Evolutionary conservation across 2,888 invertebrate species (phyloP).

Genomic region (Drosophila barbarae): DNA sequence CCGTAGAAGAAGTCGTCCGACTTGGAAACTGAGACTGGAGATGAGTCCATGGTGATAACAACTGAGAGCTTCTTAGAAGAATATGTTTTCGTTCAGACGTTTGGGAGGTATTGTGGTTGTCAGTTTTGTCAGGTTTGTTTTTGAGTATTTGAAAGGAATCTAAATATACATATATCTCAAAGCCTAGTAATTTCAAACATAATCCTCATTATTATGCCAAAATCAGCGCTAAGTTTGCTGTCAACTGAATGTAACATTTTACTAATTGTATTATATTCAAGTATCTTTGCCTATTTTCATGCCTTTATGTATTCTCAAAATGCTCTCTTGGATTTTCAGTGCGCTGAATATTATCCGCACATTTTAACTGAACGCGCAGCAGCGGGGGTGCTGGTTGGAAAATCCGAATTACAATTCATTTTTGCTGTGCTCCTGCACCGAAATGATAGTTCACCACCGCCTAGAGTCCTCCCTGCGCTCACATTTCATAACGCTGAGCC

Average conservation of each 20-base stretch:
- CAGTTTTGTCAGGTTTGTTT: neutral
- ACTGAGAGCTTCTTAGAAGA: conserved; percentile 77
- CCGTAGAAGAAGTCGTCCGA: conserved; percentile 74
- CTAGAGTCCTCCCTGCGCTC: neutral
- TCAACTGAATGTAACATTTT: neutral
- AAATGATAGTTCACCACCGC: conserved; percentile 7
- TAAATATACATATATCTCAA: neutral
- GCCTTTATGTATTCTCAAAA: neutral
- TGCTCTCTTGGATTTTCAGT: neutral
- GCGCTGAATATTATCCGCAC: neutral
- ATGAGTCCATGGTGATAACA: conserved; percentile 14
- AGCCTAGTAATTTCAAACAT: neutral
- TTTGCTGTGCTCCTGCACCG: conserved; percentile 6
- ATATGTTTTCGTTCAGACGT: neutral
- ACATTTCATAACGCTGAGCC: conserved; percentile 18
- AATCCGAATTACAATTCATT: conserved; percentile 20
- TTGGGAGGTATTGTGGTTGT: no score
- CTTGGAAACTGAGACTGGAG: conserved; percentile 6
- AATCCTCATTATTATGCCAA: neutral
- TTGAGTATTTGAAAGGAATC: neutral
- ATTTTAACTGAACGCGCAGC: neutral
- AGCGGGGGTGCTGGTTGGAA: neutral
- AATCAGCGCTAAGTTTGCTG: neutral
- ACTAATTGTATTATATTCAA: neutral
- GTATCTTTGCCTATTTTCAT: neutral